Conservation (phyloP, 2,888 invertebrate species). For the Mechanitis messenoides region DNA sequence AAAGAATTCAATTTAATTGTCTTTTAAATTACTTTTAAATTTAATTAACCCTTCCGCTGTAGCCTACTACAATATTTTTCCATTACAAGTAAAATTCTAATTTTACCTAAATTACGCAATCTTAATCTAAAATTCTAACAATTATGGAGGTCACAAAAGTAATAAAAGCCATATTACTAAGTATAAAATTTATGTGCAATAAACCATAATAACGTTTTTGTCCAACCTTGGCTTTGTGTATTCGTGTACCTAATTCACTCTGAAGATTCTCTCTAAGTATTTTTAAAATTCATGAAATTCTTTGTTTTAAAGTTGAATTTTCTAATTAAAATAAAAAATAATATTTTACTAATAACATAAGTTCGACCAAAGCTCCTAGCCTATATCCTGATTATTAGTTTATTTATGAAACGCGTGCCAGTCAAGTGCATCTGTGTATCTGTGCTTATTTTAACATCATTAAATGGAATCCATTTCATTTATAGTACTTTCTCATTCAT, state of each 20-base stretch:
- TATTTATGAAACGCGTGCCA: conserved; percentile 5
- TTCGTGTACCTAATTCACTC: conserved; percentile 11
- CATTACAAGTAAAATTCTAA: conserved; percentile 1
- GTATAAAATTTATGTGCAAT: conserved; percentile 17
- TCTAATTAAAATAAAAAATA: too few relatives aligned
- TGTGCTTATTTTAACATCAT: conserved; percentile 2
- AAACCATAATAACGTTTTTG: conserved; percentile 18
- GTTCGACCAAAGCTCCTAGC: not conserved
- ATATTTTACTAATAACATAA: too few relatives aligned
- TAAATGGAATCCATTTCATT: conserved; percentile 1
- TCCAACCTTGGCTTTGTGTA: conserved; percentile 9
- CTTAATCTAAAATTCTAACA: not conserved
- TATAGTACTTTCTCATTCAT: conserved; percentile 6
- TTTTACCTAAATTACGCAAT: conserved; percentile 1
- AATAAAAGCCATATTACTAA: not conserved
- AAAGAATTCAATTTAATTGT: too few relatives aligned
- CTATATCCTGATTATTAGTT: not conserved
- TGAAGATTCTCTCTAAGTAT: not conserved
- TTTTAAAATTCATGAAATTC: not conserved
- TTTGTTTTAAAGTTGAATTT: too few relatives aligned
- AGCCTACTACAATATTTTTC: not conserved
- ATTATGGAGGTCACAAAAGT: conserved; percentile 1
- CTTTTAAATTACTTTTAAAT: too few relatives aligned
- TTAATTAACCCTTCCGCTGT: too few relatives aligned
- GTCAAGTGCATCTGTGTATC: conserved; percentile 2